Evolutionary conservation across 2,113 vertebrate genomes (phyloP).

Genomic region (Pituophis catenifer): DNA sequence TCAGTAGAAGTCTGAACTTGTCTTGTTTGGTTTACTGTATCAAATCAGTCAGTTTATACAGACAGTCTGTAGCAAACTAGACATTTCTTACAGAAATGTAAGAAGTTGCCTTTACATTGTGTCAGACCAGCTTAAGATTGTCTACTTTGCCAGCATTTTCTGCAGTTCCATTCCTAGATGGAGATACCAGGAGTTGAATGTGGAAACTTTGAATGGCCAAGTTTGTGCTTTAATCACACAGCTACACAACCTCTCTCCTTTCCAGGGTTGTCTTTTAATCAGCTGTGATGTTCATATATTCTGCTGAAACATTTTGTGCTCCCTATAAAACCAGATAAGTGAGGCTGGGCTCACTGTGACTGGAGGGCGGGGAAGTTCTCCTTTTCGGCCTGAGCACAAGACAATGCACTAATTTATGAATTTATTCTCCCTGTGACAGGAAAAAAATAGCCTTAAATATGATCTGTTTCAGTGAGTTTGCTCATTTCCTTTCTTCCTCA

Average conservation of each 20-base stretch:
- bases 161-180: background rate
- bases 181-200: background rate
- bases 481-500: constrained; percentile 28
- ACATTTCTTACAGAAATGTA: background rate
- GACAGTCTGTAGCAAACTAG: background rate
- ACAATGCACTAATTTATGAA: constrained; percentile 3
- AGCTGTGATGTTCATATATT: background rate
- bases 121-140: background rate
- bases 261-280: background rate
- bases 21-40: background rate
- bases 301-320: background rate
- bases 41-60: background rate
- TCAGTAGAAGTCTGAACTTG: background rate
- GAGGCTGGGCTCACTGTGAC: background rate
- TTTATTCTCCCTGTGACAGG: background rate
- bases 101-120: background rate
- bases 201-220: background rate
- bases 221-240: background rate
- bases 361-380: background rate
- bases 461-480: constrained; percentile 13
- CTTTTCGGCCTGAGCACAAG: background rate
- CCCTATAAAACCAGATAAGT: background rate
- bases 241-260: background rate
- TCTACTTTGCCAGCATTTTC: background rate
- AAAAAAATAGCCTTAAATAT: constrained; percentile 17